A percentile compares a stretch with the other conserved stretches of the same genome.
phyloP scores from a whole-genome alignment of 2,888 invertebrate genomes.

The Diarsia dahlii region DNA sequence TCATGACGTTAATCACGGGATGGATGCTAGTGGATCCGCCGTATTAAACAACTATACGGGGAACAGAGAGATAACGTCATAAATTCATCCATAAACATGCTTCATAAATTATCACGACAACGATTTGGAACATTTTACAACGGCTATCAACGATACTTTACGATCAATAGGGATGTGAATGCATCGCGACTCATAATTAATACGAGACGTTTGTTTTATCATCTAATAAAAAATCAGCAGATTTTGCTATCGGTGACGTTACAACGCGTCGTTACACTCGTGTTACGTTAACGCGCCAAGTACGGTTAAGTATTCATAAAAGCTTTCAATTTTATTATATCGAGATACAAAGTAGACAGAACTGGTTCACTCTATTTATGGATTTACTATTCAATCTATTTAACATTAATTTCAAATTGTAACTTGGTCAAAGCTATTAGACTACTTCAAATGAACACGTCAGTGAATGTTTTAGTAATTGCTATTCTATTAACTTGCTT shows the following conservation, averaged over 20 bases:
- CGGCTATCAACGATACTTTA: slow-evolving; percentile 89
- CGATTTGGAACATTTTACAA: slow-evolving; percentile 90
- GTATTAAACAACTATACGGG: slow-evolving; percentile 59
- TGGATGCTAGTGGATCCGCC: slow-evolving; percentile 58
- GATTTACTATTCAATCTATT: slow-evolving; percentile 56
- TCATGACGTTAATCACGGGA: slow-evolving; percentile 61
- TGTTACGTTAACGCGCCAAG: slow-evolving; percentile 76
- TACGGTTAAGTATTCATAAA: slow-evolving; percentile 83
- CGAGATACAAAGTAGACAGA: slow-evolving; percentile 70
- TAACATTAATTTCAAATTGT: slow-evolving; percentile 75
- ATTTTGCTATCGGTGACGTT: slow-evolving; percentile 79
- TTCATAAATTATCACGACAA: slow-evolving; percentile 90
- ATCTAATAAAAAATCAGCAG: slow-evolving; percentile 87
- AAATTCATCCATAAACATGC: slow-evolving; percentile 89
- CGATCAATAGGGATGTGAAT: slow-evolving; percentile 87
- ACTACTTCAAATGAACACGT: slow-evolving; percentile 77
- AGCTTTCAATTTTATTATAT: slow-evolving; percentile 77
- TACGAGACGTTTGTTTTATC: slow-evolving; percentile 90
- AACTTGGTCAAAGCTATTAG: slow-evolving; percentile 76
- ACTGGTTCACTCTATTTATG: slow-evolving; percentile 64
- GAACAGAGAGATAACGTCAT: slow-evolving; percentile 81
- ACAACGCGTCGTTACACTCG: slow-evolving; percentile 76
- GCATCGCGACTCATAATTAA: slow-evolving; percentile 88
- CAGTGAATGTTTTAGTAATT: slow-evolving; percentile 79
- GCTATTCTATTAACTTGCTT: slow-evolving; percentile 73